Percentiles rank a stretch among this genome's conserved stretches.
Conservation (phyloP, 2,797 vertebrate species). For the Lindbergichthys nudifrons region DNA sequence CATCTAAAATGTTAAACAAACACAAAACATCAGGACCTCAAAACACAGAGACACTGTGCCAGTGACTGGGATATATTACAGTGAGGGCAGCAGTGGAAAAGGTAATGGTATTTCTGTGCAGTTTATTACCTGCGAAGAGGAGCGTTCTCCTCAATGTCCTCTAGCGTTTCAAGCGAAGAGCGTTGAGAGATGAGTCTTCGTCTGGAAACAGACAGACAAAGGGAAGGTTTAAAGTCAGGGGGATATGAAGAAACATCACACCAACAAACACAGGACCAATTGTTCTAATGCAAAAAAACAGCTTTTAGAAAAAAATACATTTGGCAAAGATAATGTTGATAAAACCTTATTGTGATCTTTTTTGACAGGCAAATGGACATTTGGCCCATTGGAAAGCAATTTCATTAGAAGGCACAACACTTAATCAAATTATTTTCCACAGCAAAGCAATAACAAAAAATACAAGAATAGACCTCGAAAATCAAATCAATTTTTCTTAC, state of each 20-base stretch:
- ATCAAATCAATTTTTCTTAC: conserved; percentile 19
- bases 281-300: conserved; percentile 10
- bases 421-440: conserved; percentile 12
- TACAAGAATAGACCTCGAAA: background rate
- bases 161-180: conserved; percentile 97
- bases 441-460: conserved; percentile 10
- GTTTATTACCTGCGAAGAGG: conserved; percentile 91
- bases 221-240: conserved; percentile 16
- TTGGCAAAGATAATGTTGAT: background rate
- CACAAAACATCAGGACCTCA: conserved; percentile 16
- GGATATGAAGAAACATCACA: conserved; percentile 24
- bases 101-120: background rate
- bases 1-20: conserved; percentile 83
- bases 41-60: conserved; percentile 17
- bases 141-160: conserved; percentile 99
- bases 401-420: conserved; percentile 22
- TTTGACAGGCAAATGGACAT: background rate
- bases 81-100: background rate
- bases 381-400: conserved; percentile 26
- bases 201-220: conserved; percentile 73
- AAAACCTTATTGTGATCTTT: background rate
- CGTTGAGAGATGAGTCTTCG: conserved; percentile 97
- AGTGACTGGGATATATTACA: background rate
- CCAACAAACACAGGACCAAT: conserved; percentile 12
- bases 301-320: background rate